These are phyloP conservation scores for Priocnemis perturbator DNA, from an alignment of 2,888 invertebrate species.

Conservation along the genomic window DNA sequence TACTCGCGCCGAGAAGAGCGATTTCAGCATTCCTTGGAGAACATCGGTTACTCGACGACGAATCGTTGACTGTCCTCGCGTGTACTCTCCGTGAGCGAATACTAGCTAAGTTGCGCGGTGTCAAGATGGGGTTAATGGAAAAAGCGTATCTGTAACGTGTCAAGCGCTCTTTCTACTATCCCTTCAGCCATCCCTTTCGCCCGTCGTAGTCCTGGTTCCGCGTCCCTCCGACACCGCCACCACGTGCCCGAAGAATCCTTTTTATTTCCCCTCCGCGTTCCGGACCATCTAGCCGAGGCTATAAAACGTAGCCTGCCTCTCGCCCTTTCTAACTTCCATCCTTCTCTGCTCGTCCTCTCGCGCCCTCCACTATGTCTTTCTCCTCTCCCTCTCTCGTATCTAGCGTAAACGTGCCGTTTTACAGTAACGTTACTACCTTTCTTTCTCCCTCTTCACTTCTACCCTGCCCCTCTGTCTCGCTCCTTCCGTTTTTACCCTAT, in stretches of 20 bases:
- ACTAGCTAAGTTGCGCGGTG: conserved; percentile 32
- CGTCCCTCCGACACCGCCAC: conserved; percentile 16
- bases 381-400: conserved; percentile 23
- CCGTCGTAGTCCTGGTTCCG: background rate
- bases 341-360: conserved; percentile 8
- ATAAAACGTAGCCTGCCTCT: conserved; percentile 59
- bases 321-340: conserved; percentile 17
- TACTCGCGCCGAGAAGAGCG: conserved; percentile 9
- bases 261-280: conserved; percentile 65
- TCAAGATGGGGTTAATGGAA: conserved; percentile 60
- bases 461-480: conserved; percentile 58
- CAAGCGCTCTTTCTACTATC: conserved; percentile 19
- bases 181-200: conserved; percentile 16
- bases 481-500: conserved; percentile 43
- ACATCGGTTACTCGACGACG: background rate
- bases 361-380: conserved; percentile 2
- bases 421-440: conserved; percentile 48
- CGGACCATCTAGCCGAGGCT: conserved; percentile 62
- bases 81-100: conserved; percentile 12
- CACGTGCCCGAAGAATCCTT: conserved; percentile 45
- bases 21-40: conserved; percentile 20
- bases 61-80: conserved; percentile 19
- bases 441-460: conserved; percentile 23
- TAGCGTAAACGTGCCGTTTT: conserved; percentile 63
- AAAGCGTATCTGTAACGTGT: conserved; percentile 57